phyloP scores from a whole-genome alignment of 53 echinoderm and acorn worm genomes.

The Actinopyga echinites region DNA sequence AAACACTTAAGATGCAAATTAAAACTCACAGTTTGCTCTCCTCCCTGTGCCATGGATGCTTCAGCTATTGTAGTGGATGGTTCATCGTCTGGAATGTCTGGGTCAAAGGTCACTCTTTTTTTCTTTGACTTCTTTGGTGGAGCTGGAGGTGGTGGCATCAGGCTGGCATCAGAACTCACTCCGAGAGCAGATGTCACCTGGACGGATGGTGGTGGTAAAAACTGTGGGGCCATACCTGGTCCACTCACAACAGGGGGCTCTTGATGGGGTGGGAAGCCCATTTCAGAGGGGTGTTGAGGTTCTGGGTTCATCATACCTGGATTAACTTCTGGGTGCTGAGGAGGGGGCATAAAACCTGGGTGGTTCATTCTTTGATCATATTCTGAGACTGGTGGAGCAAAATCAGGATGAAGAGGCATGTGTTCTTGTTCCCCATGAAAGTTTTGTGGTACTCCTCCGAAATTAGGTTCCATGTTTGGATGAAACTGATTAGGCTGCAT shows the following conservation, averaged over 20 bases:
- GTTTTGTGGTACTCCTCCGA: conserved; percentile 13
- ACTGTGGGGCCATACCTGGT: not conserved
- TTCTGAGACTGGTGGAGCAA: conserved; percentile 22
- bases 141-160: conserved; percentile 38
- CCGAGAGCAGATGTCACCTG: not conserved
- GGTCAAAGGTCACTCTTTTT: conserved; percentile 39
- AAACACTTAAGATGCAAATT: too few species aligned
- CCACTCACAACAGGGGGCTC: not conserved
- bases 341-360: conserved; percentile 45
- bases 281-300: not conserved
- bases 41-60: not conserved
- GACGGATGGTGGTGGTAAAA: not conserved
- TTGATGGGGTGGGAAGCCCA: not conserved
- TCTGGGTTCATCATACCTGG: not conserved
- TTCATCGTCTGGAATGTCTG: conserved; percentile 40
- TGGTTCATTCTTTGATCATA: conserved; percentile 58
- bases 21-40: conserved; percentile 33
- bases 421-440: conserved; percentile 28
- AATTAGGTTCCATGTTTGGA: conserved; percentile 48
- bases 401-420: conserved; percentile 49
- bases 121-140: conserved; percentile 46
- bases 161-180: not conserved
- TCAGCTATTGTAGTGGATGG: conserved; percentile 16
- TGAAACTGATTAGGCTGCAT: conserved; percentile 3
- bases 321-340: not conserved